A percentile compares a stretch with the other conserved stretches of the same genome.
Conservation (phyloP, 2,113 vertebrate species). For the Pungitius pungitius region DNA sequence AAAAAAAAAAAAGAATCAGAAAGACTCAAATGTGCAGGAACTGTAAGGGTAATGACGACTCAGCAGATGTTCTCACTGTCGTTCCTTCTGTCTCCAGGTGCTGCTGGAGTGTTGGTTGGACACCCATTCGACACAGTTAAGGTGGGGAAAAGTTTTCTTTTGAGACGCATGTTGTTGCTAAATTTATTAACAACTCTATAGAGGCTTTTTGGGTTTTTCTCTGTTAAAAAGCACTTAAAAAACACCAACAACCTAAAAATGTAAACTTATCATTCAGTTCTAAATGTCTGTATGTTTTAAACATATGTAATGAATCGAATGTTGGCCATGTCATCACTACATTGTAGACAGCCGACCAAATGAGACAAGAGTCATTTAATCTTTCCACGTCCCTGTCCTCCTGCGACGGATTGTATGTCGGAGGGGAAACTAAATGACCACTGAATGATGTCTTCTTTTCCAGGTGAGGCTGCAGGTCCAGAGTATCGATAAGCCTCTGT, state of each 20-base stretch:
- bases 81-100: slow-evolving; percentile 81
- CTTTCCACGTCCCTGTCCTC: slow-evolving; percentile 2
- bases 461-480: slow-evolving; percentile 98
- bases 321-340: not conserved
- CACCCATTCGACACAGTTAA: slow-evolving; percentile 98
- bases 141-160: slow-evolving; percentile 78
- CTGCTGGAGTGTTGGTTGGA: slow-evolving; percentile 95
- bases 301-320: not conserved
- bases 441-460: slow-evolving; percentile 41
- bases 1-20: not conserved
- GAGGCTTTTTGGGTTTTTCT: not conserved
- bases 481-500: slow-evolving; percentile 88
- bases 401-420: not conserved
- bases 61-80: not conserved
- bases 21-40: not conserved
- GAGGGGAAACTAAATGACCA: not conserved
- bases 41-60: not conserved
- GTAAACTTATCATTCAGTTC: not conserved
- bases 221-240: not conserved
- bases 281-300: not conserved
- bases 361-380: not conserved
- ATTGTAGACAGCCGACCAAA: not conserved
- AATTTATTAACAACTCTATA: not conserved
- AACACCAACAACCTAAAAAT: not conserved
- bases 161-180: not conserved